Conservation (phyloP, 92 coral and sea anemone species). For the Palythoa grandis region DNA sequence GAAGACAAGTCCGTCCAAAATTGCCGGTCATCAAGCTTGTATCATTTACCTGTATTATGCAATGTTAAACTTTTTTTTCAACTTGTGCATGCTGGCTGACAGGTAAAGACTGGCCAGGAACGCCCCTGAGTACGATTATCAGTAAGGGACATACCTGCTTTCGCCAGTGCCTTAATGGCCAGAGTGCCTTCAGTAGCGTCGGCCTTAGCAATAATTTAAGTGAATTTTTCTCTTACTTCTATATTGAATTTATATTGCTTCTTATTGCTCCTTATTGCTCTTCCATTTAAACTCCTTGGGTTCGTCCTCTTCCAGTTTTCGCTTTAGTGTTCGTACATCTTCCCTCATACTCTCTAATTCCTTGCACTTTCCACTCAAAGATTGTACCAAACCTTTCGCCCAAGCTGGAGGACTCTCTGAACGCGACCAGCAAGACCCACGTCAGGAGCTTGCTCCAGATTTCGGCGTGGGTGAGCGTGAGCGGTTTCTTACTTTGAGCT, state of each 20-base stretch:
- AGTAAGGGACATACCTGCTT: too few relatives aligned
- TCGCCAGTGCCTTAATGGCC: too few relatives aligned
- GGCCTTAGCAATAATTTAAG: constrained; percentile 7
- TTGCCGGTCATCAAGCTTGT: too few relatives aligned
- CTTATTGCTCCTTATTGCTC: not conserved
- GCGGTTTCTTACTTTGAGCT: not conserved
- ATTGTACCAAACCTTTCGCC: not conserved
- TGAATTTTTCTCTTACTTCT: not conserved
- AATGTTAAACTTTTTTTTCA: too few relatives aligned
- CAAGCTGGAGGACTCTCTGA: constrained; percentile 16
- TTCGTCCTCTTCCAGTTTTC: not conserved
- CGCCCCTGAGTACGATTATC: too few relatives aligned
- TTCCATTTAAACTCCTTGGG: constrained; percentile 8
- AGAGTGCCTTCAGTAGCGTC: too few relatives aligned
- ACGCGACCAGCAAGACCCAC: constrained; percentile 5
- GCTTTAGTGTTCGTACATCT: constrained; percentile 28
- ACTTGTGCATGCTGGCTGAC: too few relatives aligned
- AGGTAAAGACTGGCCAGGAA: too few relatives aligned
- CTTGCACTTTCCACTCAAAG: not conserved
- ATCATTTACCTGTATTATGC: too few relatives aligned
- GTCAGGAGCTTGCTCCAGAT: not conserved
- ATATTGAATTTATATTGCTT: not conserved
- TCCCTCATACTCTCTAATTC: not conserved
- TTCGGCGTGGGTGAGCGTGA: not conserved
- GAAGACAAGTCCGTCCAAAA: too few relatives aligned